These are phyloP conservation scores for Sebastes ruberrimus DNA, from an alignment of 2,797 vertebrate genomes.

Conservation along the genomic window DNA sequence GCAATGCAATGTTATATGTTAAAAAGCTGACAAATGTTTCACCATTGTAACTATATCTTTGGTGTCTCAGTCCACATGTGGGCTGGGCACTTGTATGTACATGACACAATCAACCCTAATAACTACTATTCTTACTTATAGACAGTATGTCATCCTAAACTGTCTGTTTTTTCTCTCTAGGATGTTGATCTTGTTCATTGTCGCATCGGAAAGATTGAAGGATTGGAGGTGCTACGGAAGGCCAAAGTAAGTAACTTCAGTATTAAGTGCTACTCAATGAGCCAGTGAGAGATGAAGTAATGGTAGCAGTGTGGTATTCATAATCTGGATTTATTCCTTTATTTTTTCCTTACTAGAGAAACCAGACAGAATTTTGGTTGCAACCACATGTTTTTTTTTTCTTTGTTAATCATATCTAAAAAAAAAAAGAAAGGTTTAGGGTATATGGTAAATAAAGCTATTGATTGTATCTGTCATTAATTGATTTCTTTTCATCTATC, in stretches of 20 bases:
- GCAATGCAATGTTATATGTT: neutral
- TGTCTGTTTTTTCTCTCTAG: conserved; percentile 74
- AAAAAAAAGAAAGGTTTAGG: neutral
- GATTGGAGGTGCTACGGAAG: conserved; percentile 95
- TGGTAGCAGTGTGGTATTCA: neutral
- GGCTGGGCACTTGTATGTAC: neutral
- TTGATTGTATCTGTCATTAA: neutral
- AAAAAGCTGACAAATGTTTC: neutral
- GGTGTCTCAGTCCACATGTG: neutral
- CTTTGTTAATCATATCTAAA: neutral
- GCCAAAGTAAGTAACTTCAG: conserved; percentile 86
- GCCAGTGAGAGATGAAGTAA: neutral
- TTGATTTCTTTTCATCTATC: conserved; percentile 19
- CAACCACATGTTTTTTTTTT: neutral
- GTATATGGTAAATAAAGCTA: neutral
- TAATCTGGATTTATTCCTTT: neutral
- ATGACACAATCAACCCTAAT: neutral
- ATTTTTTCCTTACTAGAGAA: neutral
- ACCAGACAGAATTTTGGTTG: neutral
- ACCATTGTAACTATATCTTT: neutral
- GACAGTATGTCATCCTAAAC: neutral
- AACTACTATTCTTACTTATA: neutral
- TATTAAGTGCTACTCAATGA: neutral
- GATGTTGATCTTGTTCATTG: conserved; percentile 98
- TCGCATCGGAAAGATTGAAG: conserved; percentile 97